Base-by-base conservation (phyloP, 1,140 invertebrate genomes). In the Saccostrea echinata region DNA sequence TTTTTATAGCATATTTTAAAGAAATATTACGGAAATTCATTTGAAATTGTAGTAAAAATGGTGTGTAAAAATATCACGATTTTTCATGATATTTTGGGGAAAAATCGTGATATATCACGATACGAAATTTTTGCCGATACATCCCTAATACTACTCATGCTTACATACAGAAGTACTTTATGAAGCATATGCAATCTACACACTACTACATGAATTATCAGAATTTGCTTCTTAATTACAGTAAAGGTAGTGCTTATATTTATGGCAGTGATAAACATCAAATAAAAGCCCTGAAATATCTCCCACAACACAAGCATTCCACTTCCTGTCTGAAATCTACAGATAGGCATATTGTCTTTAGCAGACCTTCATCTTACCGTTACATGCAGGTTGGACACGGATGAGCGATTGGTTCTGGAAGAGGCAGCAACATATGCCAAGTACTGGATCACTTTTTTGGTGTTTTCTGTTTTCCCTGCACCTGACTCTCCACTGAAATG, bases 371-470 rank as follows among this genome's bases (percentile, higher is more conserved):
- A 21, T n/a, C 92, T 91, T 92, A 94, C 93, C 91, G 90, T 91
- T 83, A 90, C 80, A 83, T 94, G 93, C 18, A 92, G 18, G 80
- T 88, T 92, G 76, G 92, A 92, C 1, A 94, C 91, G 2, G 93
- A 93, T 43, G 90, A 91, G 11, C 93, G 85, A 35, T 89, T 87
- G 8, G 89, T 81, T 53, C 93, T 90, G 18, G 91, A 90, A 13
- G 98, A 99, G 18, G 98, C 98, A 91, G 98, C 99, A 57, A 99
- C 98, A 95, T 98, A 99, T 3, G 99, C 99, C 94, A 99, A 96
- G 96, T 99, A 99, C 95, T 99, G 99, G 94, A 99, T 99, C 53
- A 99, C 99, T 97, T 99, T 99, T 96, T 99, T 99, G 71, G 99
- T 99, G 95, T 99, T 99, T 95, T 99, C 99, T 30, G 99, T 99